Evolutionary conservation across 1,140 invertebrate species (phyloP), one percentile per base, ranked within the genome.

Genomic region (Ceratitis capitata): DNA sequence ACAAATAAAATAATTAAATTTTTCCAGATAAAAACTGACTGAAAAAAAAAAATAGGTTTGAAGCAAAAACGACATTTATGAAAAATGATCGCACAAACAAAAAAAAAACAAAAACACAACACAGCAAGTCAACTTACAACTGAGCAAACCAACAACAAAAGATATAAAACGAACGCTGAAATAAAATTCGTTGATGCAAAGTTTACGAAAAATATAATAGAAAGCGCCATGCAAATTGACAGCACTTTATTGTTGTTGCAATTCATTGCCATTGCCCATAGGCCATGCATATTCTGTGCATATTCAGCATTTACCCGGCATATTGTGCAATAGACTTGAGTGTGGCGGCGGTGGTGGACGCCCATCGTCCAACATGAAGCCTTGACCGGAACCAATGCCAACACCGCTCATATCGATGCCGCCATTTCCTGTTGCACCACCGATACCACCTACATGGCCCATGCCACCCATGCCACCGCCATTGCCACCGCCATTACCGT

Each of bases 291-390:
- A n/a, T 51, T n/a, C n/a, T 23, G n/a, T 49, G 29, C 47, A 83
- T 83, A 14, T 29, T 45, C 4, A 35, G n/a, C 49, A 83, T 83
- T 83, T 84, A 84, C 83, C 83, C 35, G 83, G 29, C 39, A 84
- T 39, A 51, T 64, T 84, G 56, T 84, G 96, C 92, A 98, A 95
- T 89, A 98, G 94, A 92, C 96, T 96, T 89, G 94, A 95, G 92
- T 93, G 94, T 86, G 94, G 94, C 85, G 94, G 94, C 86, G 95
- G 95, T 85, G 94, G 95, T 86, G 95, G 95, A 58, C 92, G 92
- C 86, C 94, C 93, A 89, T 95, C 94, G 91, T 94, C 93, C 87
- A 93, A 94, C 89, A 89, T 88, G 84, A 88, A 91, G 42, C 86
- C 86, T 58, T 86, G 87, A 23, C 85, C 86, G 78, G 85, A 86